Conservation (phyloP, 1,140 invertebrate genomes). For the Papilio aristodemus region DNA sequence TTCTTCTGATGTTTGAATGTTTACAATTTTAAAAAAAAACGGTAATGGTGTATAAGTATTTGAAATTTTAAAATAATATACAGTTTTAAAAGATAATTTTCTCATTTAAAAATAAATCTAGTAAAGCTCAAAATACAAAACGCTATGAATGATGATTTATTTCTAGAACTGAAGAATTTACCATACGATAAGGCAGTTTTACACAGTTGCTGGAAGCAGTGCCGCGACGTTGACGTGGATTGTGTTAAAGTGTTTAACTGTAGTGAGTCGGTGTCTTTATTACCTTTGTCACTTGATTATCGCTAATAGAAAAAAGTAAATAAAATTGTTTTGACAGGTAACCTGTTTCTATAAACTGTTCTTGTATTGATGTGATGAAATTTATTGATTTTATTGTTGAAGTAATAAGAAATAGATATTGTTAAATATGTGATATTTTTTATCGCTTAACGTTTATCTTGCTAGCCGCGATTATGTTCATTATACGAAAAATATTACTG, state of each 20-base stretch:
- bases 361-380: conserved; percentile 14
- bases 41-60: conserved; percentile 17
- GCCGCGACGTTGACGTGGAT: conserved; percentile 34
- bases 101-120: background rate
- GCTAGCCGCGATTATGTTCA: conserved; percentile 6
- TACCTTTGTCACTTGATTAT: conserved; percentile 36
- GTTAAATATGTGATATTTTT: conserved; percentile 8
- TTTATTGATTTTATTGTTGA: conserved; percentile 15
- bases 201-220: conserved; percentile 24
- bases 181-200: conserved; percentile 17
- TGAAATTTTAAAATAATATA: conserved; percentile 12
- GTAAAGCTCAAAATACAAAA: conserved; percentile 7
- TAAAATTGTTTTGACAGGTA: conserved; percentile 57
- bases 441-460: background rate
- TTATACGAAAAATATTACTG: background rate
- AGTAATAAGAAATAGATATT: background rate
- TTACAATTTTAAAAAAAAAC: conserved; percentile 20
- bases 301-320: conserved; percentile 47
- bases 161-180: conserved; percentile 7
- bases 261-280: conserved; percentile 17
- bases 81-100: conserved; percentile 7
- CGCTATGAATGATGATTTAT: conserved; percentile 16
- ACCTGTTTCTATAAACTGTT: conserved; percentile 37
- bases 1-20: conserved; percentile 14
- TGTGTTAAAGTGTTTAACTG: conserved; percentile 21